Conservation (phyloP, 2,888 invertebrate species). For the Hartigia nigra region DNA sequence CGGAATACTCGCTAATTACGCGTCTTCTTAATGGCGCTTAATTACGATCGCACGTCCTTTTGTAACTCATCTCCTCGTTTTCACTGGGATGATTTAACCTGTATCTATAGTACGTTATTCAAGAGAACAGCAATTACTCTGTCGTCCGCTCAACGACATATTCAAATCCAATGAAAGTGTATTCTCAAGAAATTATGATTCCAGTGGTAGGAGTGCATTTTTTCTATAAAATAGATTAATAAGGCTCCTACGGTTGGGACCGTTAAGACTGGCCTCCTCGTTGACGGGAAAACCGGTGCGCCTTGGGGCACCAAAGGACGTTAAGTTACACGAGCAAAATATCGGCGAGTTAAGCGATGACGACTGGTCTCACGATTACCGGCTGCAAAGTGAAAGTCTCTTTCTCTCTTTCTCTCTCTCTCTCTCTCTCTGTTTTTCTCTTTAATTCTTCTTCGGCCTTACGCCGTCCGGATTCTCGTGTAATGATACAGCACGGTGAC, state of each 20-base stretch:
- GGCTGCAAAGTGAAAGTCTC: conserved; percentile 56
- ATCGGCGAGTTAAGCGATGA: conserved; percentile 48
- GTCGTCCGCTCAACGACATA: not conserved
- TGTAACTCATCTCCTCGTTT: not conserved
- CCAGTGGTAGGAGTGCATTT: not conserved
- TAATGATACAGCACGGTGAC: not conserved
- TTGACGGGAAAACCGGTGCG: conserved; percentile 23
- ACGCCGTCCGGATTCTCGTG: not conserved
- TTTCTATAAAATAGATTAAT: not conserved
- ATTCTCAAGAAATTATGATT: not conserved
- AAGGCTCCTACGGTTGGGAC: not conserved
- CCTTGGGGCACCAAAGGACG: conserved; percentile 40
- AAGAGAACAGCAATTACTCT: not conserved
- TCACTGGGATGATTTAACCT: not conserved
- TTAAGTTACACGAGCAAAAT: conserved; percentile 47
- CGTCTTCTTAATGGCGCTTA: conserved; percentile 28
- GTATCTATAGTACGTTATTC: not conserved
- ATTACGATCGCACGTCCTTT: conserved; percentile 24
- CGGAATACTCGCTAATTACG: conserved; percentile 20
- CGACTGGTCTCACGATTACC: conserved; percentile 49
- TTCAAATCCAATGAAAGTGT: not conserved
- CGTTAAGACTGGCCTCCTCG: not conserved
- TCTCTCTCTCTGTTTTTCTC: conserved; percentile 19
- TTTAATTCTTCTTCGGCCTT: not conserved
- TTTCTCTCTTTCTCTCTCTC: conserved; percentile 32